Base-by-base conservation (phyloP, 1,140 invertebrate genomes). In the Colletes gigas region DNA sequence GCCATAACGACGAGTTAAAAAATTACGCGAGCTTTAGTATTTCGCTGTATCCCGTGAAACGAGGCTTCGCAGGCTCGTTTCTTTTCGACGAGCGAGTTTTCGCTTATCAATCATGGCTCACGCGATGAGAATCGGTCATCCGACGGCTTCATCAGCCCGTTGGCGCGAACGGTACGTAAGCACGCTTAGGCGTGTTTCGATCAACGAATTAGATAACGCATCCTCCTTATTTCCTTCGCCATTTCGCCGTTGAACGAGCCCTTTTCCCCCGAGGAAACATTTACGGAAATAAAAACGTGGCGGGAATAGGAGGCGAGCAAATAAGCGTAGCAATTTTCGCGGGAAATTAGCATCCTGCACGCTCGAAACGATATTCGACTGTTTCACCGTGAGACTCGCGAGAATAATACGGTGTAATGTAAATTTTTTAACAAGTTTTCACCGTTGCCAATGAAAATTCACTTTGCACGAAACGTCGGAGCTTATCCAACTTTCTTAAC, bases 71-170 rank as follows among this genome's bases (percentile, higher is more conserved):
- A 17, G 15, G 17, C 12, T 41, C 9, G 10, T 50, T 47, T 47
- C 65, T 9, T 67, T 14, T 17, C 7, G 50, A 39, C 44, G 4
- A 10, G 50, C 4, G 30, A 39, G 9, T 12, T 19, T 30, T n/a
- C 60, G 19, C 19, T 15, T 44, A 47, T 78, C 74, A 66, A 62
- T 54, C 52, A 52, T 21, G 3, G 30, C 68, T 60, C 76, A 79
- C 76, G 81, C 76, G 62, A 82, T 52, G n/a, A 67, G 65, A 44
- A 14, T 50, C 44, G 60, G 30, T 72, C 68, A 67, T 59, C 68
- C 15, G 54, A 79, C 44, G 50, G 50, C 68, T 72, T 67, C 41
- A 82, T 82, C 75, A n/a, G 17, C 17, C 14, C 8, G 3, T n/a
- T n/a, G 3, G 39, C 17, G 15, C 9, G 17, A 9, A 66, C 62